These are phyloP conservation scores for Myotis lucifugus DNA, from an alignment of 2,113 vertebrate species.

Conservation along the genomic window DNA sequence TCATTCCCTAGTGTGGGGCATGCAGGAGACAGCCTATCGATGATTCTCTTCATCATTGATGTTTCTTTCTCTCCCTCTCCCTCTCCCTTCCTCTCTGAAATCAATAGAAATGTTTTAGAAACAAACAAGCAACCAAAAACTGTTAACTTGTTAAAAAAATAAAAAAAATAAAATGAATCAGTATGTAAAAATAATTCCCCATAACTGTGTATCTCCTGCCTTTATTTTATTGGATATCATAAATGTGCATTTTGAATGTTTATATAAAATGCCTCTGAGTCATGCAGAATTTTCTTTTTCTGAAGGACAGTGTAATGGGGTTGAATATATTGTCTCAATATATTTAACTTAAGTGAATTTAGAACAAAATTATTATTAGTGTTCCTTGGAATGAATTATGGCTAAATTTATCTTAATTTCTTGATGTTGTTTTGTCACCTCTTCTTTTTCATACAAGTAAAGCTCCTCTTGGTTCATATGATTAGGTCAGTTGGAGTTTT, in stretches of 20 bases:
- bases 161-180: neutral
- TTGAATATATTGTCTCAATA: neutral
- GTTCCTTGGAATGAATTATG: neutral
- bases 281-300: slow-evolving; percentile 34
- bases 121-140: too few species aligned
- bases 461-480: neutral
- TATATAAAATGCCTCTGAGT: slow-evolving; percentile 13
- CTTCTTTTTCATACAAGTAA: neutral
- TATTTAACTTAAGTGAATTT: neutral
- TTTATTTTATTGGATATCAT: neutral
- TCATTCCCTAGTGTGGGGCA: too few species aligned
- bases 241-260: slow-evolving; percentile 25
- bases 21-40: too few species aligned
- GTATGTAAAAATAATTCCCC: neutral
- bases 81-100: too few species aligned
- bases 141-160: too few species aligned
- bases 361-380: neutral
- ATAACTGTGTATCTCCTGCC: neutral
- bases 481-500: neutral
- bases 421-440: neutral
- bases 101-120: too few species aligned
- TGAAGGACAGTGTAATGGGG: neutral
- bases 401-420: slow-evolving; percentile 15
- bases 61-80: too few species aligned
- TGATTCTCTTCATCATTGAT: too few species aligned